Conservation (phyloP, 2,888 invertebrate genomes). For the Sesia bembeciformis region DNA sequence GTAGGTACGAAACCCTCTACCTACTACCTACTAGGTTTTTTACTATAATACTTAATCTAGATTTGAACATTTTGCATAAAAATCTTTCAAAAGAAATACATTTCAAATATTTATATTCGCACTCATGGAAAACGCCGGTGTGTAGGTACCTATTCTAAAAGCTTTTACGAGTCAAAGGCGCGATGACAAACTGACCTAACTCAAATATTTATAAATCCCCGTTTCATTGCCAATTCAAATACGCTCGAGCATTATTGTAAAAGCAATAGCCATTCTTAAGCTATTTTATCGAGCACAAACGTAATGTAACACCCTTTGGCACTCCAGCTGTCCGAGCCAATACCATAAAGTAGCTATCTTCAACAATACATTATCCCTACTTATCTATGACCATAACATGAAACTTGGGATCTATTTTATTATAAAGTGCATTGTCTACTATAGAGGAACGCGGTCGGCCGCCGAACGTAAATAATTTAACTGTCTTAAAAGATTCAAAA, state of each 20-base stretch:
- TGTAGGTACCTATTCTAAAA: no score
- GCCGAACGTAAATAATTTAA: constrained; percentile 71
- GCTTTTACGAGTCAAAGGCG: no score
- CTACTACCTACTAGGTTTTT: no score
- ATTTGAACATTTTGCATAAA: no score
- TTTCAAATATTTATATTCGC: no score
- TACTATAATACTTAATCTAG: no score
- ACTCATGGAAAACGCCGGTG: no score
- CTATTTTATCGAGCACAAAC: constrained; percentile 43
- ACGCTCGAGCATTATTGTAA: constrained; percentile 39
- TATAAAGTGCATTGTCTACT: constrained; percentile 72
- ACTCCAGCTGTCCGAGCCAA: constrained; percentile 57
- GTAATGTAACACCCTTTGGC: constrained; percentile 65
- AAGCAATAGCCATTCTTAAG: constrained; percentile 36
- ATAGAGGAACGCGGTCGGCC: constrained; percentile 59
- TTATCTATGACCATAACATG: constrained; percentile 68
- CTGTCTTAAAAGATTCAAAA: constrained; percentile 76
- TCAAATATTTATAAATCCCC: constrained; percentile 18
- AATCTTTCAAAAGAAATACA: no score
- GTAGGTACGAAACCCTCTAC: no score
- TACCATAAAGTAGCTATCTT: constrained; percentile 67
- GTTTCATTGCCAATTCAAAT: constrained; percentile 28
- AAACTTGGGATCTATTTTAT: constrained; percentile 68
- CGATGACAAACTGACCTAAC: constrained; percentile 12
- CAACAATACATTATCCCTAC: constrained; percentile 64